Percentiles rank a stretch among this genome's conserved stretches.
Evolutionary conservation across 2,888 invertebrate species (phyloP).

Genomic region (Drosophila subsilvestris): DNA sequence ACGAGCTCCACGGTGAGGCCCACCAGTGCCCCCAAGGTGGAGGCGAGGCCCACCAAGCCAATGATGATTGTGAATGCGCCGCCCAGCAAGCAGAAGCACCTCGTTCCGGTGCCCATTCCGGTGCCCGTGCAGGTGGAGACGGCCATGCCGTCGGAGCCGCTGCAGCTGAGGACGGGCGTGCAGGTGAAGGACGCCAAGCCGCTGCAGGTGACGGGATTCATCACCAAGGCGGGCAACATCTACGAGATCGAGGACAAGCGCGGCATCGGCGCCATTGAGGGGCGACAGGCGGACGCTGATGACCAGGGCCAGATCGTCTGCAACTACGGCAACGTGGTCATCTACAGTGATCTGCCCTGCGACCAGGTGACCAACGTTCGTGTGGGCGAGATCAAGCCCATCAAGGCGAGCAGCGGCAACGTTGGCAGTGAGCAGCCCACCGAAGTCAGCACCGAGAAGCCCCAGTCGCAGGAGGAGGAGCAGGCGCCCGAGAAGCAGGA

Average conservation of each 20-base stretch:
- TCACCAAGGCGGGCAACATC: slow-evolving; percentile 76
- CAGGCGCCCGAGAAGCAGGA: slow-evolving; percentile 14
- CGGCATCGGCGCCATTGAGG: slow-evolving; percentile 72
- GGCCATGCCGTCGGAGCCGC: neutral
- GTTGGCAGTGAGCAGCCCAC: neutral
- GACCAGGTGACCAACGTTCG: slow-evolving; percentile 68
- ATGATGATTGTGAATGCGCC: slow-evolving; percentile 69
- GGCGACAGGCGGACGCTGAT: slow-evolving; percentile 61
- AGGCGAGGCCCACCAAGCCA: slow-evolving; percentile 56
- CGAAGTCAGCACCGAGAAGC: slow-evolving; percentile 15
- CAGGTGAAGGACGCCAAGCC: slow-evolving; percentile 56
- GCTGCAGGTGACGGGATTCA: slow-evolving; percentile 77
- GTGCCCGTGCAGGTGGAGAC: slow-evolving; percentile 32
- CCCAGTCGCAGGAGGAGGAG: neutral
- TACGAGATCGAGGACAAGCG: slow-evolving; percentile 74
- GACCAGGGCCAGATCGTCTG: slow-evolving; percentile 66
- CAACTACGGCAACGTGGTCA: slow-evolving; percentile 79
- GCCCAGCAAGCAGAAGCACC: slow-evolving; percentile 61
- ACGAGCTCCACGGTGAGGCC: slow-evolving; percentile 63
- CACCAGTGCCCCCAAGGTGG: slow-evolving; percentile 48
- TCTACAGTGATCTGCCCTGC: slow-evolving; percentile 81
- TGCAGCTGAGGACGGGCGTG: slow-evolving; percentile 31
- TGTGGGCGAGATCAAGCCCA: slow-evolving; percentile 50
- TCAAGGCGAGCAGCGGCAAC: slow-evolving; percentile 8
- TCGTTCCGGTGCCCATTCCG: slow-evolving; percentile 25